Percentiles rank a stretch among this genome's conserved stretches.
These are phyloP conservation scores for Pyrgus malvae DNA, from an alignment of 2,888 invertebrate species.

Conservation along the genomic window DNA sequence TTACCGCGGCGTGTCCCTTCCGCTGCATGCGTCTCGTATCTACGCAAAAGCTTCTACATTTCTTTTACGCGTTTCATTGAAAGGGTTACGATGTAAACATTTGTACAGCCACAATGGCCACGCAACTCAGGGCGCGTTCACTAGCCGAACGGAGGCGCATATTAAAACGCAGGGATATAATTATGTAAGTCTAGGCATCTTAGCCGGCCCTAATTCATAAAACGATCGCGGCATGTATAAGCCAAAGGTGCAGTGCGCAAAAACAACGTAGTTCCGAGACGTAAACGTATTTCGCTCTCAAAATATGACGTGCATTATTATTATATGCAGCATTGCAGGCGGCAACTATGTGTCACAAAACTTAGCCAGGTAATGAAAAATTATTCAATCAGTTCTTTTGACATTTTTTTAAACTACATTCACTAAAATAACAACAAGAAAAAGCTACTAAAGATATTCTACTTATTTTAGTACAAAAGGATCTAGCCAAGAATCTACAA, in stretches of 20 bases:
- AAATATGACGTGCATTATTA: conserved; percentile 46
- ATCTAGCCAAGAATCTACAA: conserved; percentile 2
- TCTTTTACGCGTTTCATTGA: conserved; percentile 9
- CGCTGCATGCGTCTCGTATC: conserved; percentile 24
- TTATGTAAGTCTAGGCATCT: conserved; percentile 52
- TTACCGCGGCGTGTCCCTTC: conserved; percentile 15
- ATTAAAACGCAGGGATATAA: conserved; percentile 44
- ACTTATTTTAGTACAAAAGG: no score
- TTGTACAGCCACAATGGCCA: neutral
- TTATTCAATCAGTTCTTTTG: neutral
- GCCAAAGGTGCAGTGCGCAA: conserved; percentile 70
- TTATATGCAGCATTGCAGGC: conserved; percentile 39
- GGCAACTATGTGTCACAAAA: conserved; percentile 34
- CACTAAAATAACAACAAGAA: no score
- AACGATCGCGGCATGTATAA: conserved; percentile 46
- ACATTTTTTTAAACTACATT: neutral
- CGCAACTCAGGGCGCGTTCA: conserved; percentile 22
- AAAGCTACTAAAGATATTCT: no score
- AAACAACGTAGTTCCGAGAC: conserved; percentile 51
- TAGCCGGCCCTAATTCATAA: conserved; percentile 53
- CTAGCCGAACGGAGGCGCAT: conserved; percentile 33
- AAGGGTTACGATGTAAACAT: conserved; percentile 5
- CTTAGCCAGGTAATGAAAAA: conserved; percentile 3
- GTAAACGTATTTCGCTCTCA: conserved; percentile 49
- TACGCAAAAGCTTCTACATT: neutral